Conservation (phyloP, 1,140 invertebrate species). For the Drosophila sp. region DNA sequence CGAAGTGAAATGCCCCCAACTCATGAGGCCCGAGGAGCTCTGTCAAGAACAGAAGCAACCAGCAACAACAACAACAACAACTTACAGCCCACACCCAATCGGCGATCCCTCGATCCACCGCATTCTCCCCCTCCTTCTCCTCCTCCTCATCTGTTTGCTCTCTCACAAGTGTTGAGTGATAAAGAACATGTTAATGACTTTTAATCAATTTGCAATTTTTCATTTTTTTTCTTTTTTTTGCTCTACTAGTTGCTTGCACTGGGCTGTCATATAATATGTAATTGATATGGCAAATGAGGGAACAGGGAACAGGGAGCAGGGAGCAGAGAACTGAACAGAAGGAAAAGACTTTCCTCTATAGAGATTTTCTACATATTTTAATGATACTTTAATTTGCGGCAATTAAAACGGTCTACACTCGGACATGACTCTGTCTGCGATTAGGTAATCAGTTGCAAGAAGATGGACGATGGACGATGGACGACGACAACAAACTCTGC, state of each 20-base stretch:
- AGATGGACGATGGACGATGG: background rate
- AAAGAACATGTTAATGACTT: constrained; percentile 80
- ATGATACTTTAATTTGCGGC: constrained; percentile 76
- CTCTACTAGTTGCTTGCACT: constrained; percentile 20
- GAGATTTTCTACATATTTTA: constrained; percentile 70
- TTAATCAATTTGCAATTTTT: constrained; percentile 77
- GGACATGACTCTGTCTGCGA: constrained; percentile 38
- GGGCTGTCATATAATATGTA: constrained; percentile 58
- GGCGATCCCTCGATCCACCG: background rate
- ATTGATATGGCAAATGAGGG: constrained; percentile 52
- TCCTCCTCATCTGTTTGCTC: background rate
- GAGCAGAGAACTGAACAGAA: background rate
- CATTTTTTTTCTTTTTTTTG: background rate
- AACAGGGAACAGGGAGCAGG: background rate
- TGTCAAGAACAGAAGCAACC: constrained; percentile 23
- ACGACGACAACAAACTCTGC: constrained; percentile 8
- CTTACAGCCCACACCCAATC: constrained; percentile 43
- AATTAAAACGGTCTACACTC: constrained; percentile 73
- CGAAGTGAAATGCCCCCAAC: constrained; percentile 50
- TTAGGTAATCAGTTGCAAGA: constrained; percentile 65
- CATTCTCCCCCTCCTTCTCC: background rate
- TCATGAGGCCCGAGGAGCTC: constrained; percentile 21
- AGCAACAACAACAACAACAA: background rate
- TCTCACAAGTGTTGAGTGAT: constrained; percentile 68
- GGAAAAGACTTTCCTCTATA: constrained; percentile 24